These are phyloP conservation scores for Drosophila parvula DNA, from an alignment of 1,140 invertebrate species.

Conservation along the genomic window DNA sequence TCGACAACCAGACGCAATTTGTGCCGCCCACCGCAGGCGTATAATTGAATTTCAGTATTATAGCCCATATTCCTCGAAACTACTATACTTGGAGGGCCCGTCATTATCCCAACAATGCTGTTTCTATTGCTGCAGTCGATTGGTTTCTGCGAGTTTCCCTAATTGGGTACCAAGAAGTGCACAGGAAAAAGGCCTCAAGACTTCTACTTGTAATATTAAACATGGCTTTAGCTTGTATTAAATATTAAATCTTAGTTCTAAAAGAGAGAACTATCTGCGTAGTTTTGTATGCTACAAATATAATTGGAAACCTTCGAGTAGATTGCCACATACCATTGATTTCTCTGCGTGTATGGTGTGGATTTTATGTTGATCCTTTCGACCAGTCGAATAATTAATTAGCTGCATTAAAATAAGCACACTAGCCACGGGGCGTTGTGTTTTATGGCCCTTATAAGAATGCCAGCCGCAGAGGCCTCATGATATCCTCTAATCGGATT, in stretches of 20 bases:
- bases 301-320: neutral
- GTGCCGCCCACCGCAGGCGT: slow-evolving; percentile 42
- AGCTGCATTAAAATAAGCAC: slow-evolving; percentile 50
- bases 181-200: neutral
- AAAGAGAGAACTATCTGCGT: too few relatives aligned
- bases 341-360: slow-evolving; percentile 17
- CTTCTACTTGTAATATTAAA: neutral
- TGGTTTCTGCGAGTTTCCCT: slow-evolving; percentile 33
- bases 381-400: slow-evolving; percentile 59
- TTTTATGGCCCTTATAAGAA: slow-evolving; percentile 56
- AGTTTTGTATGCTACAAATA: too few relatives aligned
- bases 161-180: slow-evolving; percentile 21
- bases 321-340: neutral
- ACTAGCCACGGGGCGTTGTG: slow-evolving; percentile 47
- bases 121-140: slow-evolving; percentile 44
- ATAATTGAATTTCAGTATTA: slow-evolving; percentile 63
- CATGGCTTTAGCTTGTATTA: too few relatives aligned
- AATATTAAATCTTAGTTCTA: too few relatives aligned
- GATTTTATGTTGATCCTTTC: slow-evolving; percentile 53
- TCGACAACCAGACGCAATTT: slow-evolving; percentile 51
- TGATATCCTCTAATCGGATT: slow-evolving; percentile 50
- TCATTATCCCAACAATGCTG: slow-evolving; percentile 18
- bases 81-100: slow-evolving; percentile 14
- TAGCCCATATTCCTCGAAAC: slow-evolving; percentile 10
- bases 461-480: neutral